Percentiles rank a stretch among this genome's conserved stretches.
phyloP scores from a whole-genome alignment of 2,888 invertebrate species.

The Macrophya alboannulata region DNA sequence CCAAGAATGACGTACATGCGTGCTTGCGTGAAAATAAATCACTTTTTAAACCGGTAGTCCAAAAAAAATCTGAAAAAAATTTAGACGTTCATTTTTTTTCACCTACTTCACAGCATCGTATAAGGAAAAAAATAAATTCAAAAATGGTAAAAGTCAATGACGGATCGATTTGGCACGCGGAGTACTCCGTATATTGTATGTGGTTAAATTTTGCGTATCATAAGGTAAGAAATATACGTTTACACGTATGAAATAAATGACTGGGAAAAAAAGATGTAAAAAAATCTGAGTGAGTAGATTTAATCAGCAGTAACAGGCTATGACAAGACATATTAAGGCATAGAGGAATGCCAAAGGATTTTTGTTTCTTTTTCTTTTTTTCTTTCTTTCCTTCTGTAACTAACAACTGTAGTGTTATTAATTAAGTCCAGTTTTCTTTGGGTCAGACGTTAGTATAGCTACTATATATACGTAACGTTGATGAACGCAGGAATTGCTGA shows the following conservation, averaged over 20 bases:
- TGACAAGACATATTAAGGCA: neutral
- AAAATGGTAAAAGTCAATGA: no score
- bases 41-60: no score
- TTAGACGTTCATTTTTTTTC: no score
- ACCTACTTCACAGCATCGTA: no score
- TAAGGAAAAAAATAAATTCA: no score
- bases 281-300: conserved; percentile 3
- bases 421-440: conserved; percentile 7
- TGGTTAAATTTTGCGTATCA: no score
- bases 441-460: neutral
- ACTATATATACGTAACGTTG: neutral
- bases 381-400: neutral
- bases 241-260: neutral
- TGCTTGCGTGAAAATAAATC: no score
- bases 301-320: neutral
- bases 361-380: neutral
- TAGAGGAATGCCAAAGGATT: neutral
- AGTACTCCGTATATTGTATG: no score
- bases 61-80: no score
- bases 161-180: no score
- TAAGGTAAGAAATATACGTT: no score
- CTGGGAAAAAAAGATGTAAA: neutral
- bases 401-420: neutral
- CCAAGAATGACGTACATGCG: no score
- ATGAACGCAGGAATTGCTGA: neutral